These are phyloP conservation scores for Trididemnum clinides DNA, from an alignment of 23 tunicate genomes.

Conservation along the genomic window DNA sequence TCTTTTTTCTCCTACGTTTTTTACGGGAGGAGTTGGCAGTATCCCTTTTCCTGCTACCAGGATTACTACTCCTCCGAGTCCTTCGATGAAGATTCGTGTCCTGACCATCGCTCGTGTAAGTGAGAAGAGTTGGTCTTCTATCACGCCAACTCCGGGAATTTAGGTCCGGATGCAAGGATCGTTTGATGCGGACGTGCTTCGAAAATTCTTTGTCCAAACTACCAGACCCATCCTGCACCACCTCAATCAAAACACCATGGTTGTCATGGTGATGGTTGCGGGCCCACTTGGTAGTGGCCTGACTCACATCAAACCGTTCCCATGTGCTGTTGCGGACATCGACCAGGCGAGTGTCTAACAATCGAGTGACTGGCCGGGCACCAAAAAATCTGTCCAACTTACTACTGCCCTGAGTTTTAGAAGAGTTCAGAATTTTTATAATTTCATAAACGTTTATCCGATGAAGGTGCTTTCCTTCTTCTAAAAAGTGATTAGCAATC, in stretches of 20 bases:
- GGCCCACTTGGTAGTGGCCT: constrained; percentile 50
- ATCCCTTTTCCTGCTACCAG: constrained; percentile 27
- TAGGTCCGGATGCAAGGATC: constrained; percentile 44
- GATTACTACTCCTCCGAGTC: neutral
- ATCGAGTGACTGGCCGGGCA: constrained; percentile 33
- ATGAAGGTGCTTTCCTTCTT: constrained; percentile 45
- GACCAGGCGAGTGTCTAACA: constrained; percentile 67
- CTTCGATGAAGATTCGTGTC: constrained; percentile 46
- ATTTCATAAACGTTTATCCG: constrained; percentile 87
- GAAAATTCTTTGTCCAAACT: neutral
- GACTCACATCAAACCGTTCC: constrained; percentile 88
- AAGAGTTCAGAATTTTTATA: constrained; percentile 28
- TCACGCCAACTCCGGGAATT: constrained; percentile 62
- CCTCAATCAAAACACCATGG: constrained; percentile 79
- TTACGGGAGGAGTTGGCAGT: constrained; percentile 30
- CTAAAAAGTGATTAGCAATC: constrained; percentile 36
- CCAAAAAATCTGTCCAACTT: too few species aligned
- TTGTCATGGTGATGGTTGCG: constrained; percentile 32
- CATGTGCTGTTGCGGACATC: constrained; percentile 78
- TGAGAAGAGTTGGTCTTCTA: constrained; percentile 65
- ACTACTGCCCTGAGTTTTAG: neutral
- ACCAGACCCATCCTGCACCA: constrained; percentile 47
- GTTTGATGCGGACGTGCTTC: constrained; percentile 75
- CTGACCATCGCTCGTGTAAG: constrained; percentile 80
- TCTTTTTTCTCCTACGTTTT: constrained; percentile 38